phyloP scores from a whole-genome alignment of 23 tunicate species.

The Trididemnum nubilum region DNA sequence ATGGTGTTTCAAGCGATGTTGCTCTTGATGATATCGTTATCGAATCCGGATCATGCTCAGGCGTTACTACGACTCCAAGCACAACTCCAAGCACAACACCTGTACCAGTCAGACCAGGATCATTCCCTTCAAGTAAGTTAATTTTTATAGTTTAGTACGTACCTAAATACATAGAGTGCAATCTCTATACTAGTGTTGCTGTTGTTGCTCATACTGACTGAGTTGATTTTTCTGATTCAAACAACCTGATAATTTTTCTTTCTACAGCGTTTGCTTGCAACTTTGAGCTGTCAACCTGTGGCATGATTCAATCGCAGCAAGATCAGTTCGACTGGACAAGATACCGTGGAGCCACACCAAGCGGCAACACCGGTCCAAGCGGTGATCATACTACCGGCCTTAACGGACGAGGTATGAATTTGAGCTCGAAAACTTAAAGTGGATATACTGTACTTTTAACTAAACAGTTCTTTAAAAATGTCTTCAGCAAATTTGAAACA shows the following conservation, averaged over 20 bases:
- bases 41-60: slow-evolving; percentile 44
- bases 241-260: no score
- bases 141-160: no score
- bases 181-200: background rate
- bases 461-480: no score
- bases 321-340: slow-evolving; percentile 72
- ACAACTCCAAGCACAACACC: slow-evolving; percentile 53
- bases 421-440: no score
- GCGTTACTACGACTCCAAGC: background rate
- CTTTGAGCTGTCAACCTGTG: slow-evolving; percentile 51
- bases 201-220: no score
- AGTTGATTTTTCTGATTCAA: no score
- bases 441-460: no score
- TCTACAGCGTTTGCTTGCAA: slow-evolving; percentile 66
- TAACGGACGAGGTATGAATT: slow-evolving; percentile 34
- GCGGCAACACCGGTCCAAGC: slow-evolving; percentile 66
- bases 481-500: background rate
- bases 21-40: slow-evolving; percentile 77
- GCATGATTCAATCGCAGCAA: slow-evolving; percentile 35
- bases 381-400: slow-evolving; percentile 54
- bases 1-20: slow-evolving; percentile 74
- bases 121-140: slow-evolving; percentile 32
- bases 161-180: background rate
- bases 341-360: slow-evolving; percentile 43
- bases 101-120: slow-evolving; percentile 19